phyloP scores from a whole-genome alignment of 2,888 invertebrate genomes.

The Xanthostigma xanthostigma region DNA sequence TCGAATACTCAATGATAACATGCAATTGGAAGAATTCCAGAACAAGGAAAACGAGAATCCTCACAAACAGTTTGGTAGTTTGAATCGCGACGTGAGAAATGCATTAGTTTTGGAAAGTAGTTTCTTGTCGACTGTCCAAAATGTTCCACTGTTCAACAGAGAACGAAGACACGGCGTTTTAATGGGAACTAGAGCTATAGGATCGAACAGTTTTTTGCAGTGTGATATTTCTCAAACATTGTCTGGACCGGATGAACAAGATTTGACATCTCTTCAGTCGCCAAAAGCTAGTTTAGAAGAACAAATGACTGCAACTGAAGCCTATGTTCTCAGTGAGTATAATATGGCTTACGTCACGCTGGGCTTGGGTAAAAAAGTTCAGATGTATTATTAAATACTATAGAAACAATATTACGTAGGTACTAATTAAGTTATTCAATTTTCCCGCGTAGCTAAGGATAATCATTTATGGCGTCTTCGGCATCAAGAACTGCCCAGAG shows the following conservation, averaged over 20 bases:
- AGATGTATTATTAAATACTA: no score
- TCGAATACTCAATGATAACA: conserved; percentile 30
- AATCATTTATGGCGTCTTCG: no score
- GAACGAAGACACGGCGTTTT: conserved; percentile 49
- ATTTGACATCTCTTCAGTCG: no score
- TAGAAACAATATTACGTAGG: no score
- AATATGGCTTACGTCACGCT: no score
- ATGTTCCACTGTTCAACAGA: conserved; percentile 15
- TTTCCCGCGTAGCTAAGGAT: no score
- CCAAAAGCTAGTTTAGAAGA: conserved; percentile 21
- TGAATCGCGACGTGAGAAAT: conserved; percentile 3
- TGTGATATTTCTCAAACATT: conserved; percentile 5
- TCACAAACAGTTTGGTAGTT: conserved; percentile 13
- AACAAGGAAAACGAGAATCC: conserved; percentile 60
- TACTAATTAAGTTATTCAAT: no score
- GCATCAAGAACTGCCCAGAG: no score
- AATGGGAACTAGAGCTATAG: conserved; percentile 57
- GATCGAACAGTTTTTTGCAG: conserved; percentile 2
- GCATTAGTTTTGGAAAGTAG: conserved; percentile 22
- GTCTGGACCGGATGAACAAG: not conserved
- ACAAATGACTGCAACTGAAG: conserved; percentile 31
- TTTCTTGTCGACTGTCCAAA: conserved; percentile 22
- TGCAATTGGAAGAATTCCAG: conserved; percentile 38
- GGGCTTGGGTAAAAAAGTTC: no score
- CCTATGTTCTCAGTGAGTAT: conserved; percentile 37